phyloP scores from a whole-genome alignment of 2,113 vertebrate species.

The Rhagologus leucostigma region DNA sequence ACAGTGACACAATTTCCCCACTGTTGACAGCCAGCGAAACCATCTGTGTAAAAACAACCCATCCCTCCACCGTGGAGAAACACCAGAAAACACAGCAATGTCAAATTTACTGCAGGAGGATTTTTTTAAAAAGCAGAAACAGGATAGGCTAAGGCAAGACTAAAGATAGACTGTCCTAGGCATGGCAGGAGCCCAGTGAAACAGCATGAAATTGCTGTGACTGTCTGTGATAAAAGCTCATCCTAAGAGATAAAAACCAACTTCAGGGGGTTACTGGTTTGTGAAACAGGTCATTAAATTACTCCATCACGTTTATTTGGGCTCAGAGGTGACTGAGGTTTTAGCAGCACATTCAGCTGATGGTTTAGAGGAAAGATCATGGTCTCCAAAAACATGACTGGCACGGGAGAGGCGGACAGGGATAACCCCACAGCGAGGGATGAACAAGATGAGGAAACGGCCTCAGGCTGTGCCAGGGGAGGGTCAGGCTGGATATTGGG shows the following conservation, averaged over 20 bases:
- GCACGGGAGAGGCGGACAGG: neutral
- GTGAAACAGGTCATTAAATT: neutral
- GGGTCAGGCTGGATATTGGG: neutral
- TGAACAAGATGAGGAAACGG: neutral
- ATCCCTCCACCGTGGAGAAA: neutral
- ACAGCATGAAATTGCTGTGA: neutral
- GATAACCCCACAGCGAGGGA: neutral
- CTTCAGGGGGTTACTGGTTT: neutral
- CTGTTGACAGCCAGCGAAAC: neutral
- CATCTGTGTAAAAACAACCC: neutral
- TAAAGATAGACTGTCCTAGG: neutral
- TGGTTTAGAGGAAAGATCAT: neutral
- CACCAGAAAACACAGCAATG: neutral
- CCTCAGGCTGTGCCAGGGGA: neutral
- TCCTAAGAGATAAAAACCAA: neutral
- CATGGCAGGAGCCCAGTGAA: fast-evolving
- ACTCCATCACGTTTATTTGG: neutral
- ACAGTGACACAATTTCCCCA: neutral
- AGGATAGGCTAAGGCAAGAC: neutral
- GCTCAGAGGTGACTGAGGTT: neutral
- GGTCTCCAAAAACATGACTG: neutral
- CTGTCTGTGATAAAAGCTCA: neutral
- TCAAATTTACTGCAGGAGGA: neutral
- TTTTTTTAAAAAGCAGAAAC: neutral
- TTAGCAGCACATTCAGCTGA: neutral